Conservation (phyloP, 2,888 invertebrate species). For the Eudemis profundana region DNA sequence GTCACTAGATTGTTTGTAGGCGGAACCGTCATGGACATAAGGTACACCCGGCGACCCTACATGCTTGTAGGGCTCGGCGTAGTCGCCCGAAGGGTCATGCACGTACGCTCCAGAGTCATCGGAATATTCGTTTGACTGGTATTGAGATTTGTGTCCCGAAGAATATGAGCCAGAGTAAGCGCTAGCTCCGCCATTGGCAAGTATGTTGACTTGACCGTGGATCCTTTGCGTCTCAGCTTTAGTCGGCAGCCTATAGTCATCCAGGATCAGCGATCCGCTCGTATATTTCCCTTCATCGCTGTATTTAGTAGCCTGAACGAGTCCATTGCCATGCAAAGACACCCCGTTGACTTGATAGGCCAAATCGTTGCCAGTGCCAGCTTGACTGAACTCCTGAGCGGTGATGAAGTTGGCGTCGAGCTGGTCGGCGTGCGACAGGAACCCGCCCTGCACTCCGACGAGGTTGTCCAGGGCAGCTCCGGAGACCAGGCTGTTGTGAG, state of each 20-base stretch:
- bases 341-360: constrained; percentile 55
- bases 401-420: constrained; percentile 74
- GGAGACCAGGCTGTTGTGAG: constrained; percentile 77
- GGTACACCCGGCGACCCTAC: constrained; percentile 68
- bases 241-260: constrained; percentile 74
- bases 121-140: constrained; percentile 60
- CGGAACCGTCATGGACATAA: constrained; percentile 66
- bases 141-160: constrained; percentile 49
- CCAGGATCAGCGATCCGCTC: constrained; percentile 75
- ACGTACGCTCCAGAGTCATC: constrained; percentile 77
- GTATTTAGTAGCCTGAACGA: constrained; percentile 70
- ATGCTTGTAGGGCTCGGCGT: constrained; percentile 76
- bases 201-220: constrained; percentile 41
- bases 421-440: constrained; percentile 65
- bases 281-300: constrained; percentile 66
- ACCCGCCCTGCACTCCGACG: constrained; percentile 77
- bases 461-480: constrained; percentile 77
- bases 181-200: constrained; percentile 45
- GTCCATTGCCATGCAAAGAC: constrained; percentile 56
- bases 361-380: constrained; percentile 45
- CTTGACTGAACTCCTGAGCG: constrained; percentile 65
- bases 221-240: constrained; percentile 53
- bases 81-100: constrained; percentile 78
- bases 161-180: constrained; percentile 27
- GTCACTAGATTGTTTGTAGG: constrained; percentile 64